Conservation (phyloP, 2,797 vertebrate genomes). For the Acomys russatus region DNA sequence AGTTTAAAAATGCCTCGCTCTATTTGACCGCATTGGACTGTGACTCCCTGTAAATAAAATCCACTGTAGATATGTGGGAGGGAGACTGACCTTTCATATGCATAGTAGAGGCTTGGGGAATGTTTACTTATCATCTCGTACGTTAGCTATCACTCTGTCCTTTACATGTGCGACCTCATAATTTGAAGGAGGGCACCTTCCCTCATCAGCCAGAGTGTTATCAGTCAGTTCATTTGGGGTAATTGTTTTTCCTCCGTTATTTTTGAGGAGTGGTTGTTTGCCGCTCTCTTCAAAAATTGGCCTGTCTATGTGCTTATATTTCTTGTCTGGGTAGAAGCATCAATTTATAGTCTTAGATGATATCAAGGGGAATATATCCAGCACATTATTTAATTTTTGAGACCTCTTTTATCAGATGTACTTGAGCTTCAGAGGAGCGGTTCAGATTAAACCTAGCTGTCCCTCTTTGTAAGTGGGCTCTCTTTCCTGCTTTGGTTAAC, state of each 20-base stretch:
- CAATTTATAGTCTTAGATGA: conserved; percentile 68
- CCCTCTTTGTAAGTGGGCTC: background rate
- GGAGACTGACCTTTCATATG: conserved; percentile 67
- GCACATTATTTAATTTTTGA: conserved; percentile 70
- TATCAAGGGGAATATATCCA: conserved; percentile 68
- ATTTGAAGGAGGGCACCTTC: conserved; percentile 62
- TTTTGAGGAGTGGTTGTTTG: conserved; percentile 3
- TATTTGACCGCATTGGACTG: conserved; percentile 49
- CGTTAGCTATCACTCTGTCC: conserved; percentile 38
- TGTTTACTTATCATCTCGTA: conserved; percentile 64
- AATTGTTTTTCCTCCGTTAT: conserved; percentile 53
- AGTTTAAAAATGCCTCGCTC: conserved; percentile 46
- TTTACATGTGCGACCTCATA: conserved; percentile 73
- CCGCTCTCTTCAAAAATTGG: conserved; percentile 65
- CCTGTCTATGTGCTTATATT: conserved; percentile 77
- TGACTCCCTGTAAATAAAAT: conserved; percentile 61
- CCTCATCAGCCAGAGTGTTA: conserved; percentile 68
- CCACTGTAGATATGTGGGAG: conserved; percentile 51
- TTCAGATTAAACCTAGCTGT: conserved; percentile 50
- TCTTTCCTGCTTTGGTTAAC: background rate
- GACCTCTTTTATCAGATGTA: conserved; percentile 77
- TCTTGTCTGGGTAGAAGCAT: conserved; percentile 47
- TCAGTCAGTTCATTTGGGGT: conserved; percentile 63
- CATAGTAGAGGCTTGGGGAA: conserved; percentile 69
- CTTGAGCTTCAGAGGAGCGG: conserved; percentile 39